Base-by-base conservation (phyloP, 2,113 vertebrate genomes). In the Scortum barcoo region DNA sequence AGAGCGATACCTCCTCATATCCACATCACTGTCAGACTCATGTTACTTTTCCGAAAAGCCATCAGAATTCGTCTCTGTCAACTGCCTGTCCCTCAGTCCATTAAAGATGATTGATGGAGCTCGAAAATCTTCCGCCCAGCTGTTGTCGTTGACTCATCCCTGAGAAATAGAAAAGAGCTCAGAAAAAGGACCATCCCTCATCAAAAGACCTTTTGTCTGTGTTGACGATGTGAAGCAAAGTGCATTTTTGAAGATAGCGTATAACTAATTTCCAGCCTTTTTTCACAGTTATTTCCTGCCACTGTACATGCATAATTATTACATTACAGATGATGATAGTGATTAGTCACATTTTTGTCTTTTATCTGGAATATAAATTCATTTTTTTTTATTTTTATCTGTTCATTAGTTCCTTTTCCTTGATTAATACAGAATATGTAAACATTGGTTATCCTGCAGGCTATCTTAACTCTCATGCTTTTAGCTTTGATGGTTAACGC, bases 91-190 rank as follows among this genome's bases (percentile, higher is more conserved):
- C 83, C 89, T 94, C 93, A 94, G 84, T 93, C 92, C 95, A 95
- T 95, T 96, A 94, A 93, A 95, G 92, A 93, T 95, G 94, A 95
- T 94, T 93, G 93, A 95, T 94, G 91, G 83, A 86, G 85, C 84
- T 24, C 20, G 88, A 92, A 89, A 92, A 93, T 92, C 88, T 85
- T 87, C 88, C 88, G 73, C 93, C 93, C 94, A 95, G 94, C 94
- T 95, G 93, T 93, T 95, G 91, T 87, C 88, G 80, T 93, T 89
- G 89, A 89, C 79, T 86, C 88, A 86, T 92, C 91, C 65, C 75
- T 85, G 81, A 76, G 91, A 92, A 86, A 90, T 88, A 90, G 92
- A 92, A 90, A 90, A 67, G 83, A 92, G 81, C 76, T 80, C 67
- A 84, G 88, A 92, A 88, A 50, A 89, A 86, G 81, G 83, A 85